Evolutionary conservation across 2,113 vertebrate species (phyloP), one percentile per base, ranked within the genome.

Genomic region (Rhea pennata): DNA sequence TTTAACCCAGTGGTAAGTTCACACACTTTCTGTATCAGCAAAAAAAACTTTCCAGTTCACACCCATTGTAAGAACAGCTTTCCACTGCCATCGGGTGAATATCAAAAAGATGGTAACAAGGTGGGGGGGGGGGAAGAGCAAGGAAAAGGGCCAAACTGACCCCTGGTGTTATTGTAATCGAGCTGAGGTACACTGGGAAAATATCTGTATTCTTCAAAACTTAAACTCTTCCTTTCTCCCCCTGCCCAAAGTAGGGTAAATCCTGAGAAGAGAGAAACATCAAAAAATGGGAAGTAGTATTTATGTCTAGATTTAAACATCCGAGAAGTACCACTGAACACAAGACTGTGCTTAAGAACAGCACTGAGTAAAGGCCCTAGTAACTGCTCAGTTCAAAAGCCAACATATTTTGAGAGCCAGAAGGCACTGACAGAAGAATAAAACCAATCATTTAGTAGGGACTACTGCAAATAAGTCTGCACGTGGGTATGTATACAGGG

Each of bases 71-170:
- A 86, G 33, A 24, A 58, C 27, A 31, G 29, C 26, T 80, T 88
- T 73, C 46, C 46, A 62, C 26, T 74, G 33, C 33, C 5, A 3
- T 4, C n/a, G 5, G n/a, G 19, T 85, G 44, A 23, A n/a, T 64
- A 33, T 58, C 24, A 54, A 40, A 84, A 84, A 1, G 7, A 56
- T 33, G 42, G 5, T 4, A 66, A 33, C 4, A 29, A 61, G 31
- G 36, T 36, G 36, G 36, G 36, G 36, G 36, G 36, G 36, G 36
- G 36, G 36, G 36, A 6, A 64, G 72, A 33, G 48, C 23, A 82
- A 80, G 61, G n/a, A 0, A 1, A 1, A 1, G 2, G 8, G 12
- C 9, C 61, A 88, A 65, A 75, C 9, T 36, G 10, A 67, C 9
- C 17, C 15, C 3, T 67, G 2, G 29, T 31, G 36, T 39, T 62